Conservation (phyloP, 1,140 invertebrate species). For the Galleria mellonella region DNA sequence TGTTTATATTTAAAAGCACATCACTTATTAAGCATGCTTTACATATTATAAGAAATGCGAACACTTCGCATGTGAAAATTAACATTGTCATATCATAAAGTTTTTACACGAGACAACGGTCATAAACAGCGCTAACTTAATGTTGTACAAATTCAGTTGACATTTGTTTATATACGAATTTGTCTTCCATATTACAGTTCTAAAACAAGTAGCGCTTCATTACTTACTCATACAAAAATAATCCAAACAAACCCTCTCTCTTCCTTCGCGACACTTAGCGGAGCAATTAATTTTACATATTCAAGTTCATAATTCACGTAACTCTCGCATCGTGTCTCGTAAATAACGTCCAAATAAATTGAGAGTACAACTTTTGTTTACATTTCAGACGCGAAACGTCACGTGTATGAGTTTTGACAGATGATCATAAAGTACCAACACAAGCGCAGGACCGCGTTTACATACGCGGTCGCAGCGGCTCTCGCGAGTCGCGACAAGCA, state of each 20-base stretch:
- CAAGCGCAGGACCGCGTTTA: slow-evolving; percentile 52
- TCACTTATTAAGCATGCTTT: not conserved
- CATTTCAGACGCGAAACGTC: slow-evolving; percentile 66
- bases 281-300: slow-evolving; percentile 63
- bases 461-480: slow-evolving; percentile 33
- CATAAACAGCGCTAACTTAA: slow-evolving; percentile 25
- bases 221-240: slow-evolving; percentile 67
- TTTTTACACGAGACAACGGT: slow-evolving; percentile 22
- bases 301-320: slow-evolving; percentile 62
- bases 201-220: slow-evolving; percentile 31
- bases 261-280: slow-evolving; percentile 44
- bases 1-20: too few relatives aligned
- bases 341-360: slow-evolving; percentile 54
- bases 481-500: slow-evolving; percentile 13
- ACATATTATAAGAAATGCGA: too few relatives aligned
- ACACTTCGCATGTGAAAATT: slow-evolving; percentile 14
- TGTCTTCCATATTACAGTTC: slow-evolving; percentile 17
- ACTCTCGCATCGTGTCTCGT: slow-evolving; percentile 43
- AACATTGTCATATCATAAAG: slow-evolving; percentile 18
- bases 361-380: slow-evolving; percentile 63
- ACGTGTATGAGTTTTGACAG: slow-evolving; percentile 69
- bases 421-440: slow-evolving; percentile 61
- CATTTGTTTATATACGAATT: slow-evolving; percentile 23
- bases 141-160: slow-evolving; percentile 15
- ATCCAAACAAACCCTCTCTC: slow-evolving; percentile 42